These are phyloP conservation scores for Acronicta alni DNA, from an alignment of 2,888 invertebrate species.

Conservation along the genomic window DNA sequence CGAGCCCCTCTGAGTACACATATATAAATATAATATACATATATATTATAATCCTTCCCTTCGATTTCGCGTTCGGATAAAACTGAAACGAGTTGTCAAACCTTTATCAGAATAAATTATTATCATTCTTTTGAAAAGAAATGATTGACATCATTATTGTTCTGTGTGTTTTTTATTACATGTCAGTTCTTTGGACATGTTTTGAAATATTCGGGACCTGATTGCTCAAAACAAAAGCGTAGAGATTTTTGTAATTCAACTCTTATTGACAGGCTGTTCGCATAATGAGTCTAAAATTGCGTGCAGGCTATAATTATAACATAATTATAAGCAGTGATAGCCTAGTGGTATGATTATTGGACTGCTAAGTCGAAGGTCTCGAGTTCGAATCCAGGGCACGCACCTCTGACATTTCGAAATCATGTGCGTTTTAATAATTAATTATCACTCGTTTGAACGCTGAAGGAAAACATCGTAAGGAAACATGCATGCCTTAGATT, in stretches of 20 bases:
- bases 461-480: too few species aligned
- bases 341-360: too few species aligned
- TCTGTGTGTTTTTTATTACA: conserved; percentile 6
- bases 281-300: neutral
- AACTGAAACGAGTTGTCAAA: conserved; percentile 48
- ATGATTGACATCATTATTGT: conserved; percentile 44
- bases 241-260: neutral
- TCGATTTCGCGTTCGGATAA: conserved; percentile 32
- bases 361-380: too few species aligned
- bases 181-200: neutral
- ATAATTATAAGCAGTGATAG: too few species aligned
- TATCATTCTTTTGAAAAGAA: conserved; percentile 27
- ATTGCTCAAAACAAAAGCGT: neutral
- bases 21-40: too few species aligned
- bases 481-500: too few species aligned
- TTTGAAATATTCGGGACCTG: neutral
- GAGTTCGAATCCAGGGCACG: too few species aligned
- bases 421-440: too few species aligned
- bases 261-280: neutral
- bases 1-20: too few species aligned
- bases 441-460: too few species aligned
- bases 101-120: conserved; percentile 53
- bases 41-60: conserved; percentile 26
- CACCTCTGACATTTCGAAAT: too few species aligned
- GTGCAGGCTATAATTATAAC: too few species aligned